Conservation (phyloP, 2,797 vertebrate species). For the Halcyon badia region DNA sequence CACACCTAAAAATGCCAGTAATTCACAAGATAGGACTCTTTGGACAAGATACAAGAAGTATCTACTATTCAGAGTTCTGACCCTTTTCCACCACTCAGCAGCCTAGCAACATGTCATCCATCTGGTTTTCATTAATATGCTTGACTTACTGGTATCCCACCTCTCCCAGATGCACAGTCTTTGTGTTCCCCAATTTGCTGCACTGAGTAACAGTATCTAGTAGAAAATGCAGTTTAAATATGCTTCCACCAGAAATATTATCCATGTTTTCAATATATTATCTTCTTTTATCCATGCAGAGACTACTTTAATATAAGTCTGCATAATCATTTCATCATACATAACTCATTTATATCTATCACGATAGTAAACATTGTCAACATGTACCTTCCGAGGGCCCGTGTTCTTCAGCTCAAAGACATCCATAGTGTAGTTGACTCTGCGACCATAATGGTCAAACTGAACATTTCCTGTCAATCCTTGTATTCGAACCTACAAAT, state of each 20-base stretch:
- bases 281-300: neutral
- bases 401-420: slow-evolving; percentile 96
- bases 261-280: neutral
- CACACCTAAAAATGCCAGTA: neutral
- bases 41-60: neutral
- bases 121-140: neutral
- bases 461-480: slow-evolving; percentile 97
- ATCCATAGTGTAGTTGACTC: slow-evolving; percentile 98
- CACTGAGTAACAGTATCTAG: neutral
- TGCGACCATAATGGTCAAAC: slow-evolving; percentile 96
- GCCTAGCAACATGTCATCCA: neutral
- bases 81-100: neutral
- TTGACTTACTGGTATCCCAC: neutral
- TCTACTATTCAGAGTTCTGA: neutral
- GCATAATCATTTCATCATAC: neutral
- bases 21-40: neutral
- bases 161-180: neutral
- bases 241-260: neutral
- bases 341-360: neutral
- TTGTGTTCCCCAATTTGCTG: neutral
- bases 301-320: neutral
- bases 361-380: neutral
- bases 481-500: slow-evolving; percentile 93
- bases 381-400: slow-evolving; percentile 92
- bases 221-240: neutral